Evolutionary conservation across 2,888 invertebrate species (phyloP).

Genomic region (Hyalella azteca): DNA sequence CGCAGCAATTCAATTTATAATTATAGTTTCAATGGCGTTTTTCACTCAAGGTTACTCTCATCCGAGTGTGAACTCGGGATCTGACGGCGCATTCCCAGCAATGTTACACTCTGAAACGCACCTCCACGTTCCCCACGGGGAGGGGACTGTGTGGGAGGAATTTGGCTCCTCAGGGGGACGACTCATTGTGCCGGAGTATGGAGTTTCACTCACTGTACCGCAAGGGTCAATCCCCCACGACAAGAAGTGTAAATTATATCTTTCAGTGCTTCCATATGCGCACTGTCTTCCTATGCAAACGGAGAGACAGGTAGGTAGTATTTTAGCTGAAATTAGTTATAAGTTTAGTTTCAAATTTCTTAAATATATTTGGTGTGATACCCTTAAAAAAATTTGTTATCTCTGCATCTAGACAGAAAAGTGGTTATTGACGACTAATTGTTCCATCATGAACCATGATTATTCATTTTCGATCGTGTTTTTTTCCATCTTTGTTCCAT

Average conservation of each 20-base stretch:
- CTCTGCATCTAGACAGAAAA: neutral
- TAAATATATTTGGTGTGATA: neutral
- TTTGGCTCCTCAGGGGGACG: slow-evolving; percentile 49
- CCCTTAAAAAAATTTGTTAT: neutral
- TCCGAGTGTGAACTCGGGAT: neutral
- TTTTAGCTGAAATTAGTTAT: too few relatives aligned
- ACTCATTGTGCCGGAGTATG: slow-evolving; percentile 48
- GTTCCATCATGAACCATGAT: neutral
- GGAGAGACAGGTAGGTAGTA: slow-evolving; percentile 49
- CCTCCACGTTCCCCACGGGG: slow-evolving; percentile 15
- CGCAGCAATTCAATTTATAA: too few relatives aligned
- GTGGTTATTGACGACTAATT: too few relatives aligned
- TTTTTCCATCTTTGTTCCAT: neutral
- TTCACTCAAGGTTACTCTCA: neutral
- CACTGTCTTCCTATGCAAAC: slow-evolving; percentile 40
- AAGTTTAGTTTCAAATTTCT: neutral
- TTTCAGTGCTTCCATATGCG: slow-evolving; percentile 43
- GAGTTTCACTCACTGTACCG: slow-evolving; percentile 53
- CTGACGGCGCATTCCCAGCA: neutral
- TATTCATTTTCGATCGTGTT: neutral
- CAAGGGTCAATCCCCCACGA: slow-evolving; percentile 49
- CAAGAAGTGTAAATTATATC: slow-evolving; percentile 46
- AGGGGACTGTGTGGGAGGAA: slow-evolving; percentile 51
- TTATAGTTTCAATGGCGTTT: neutral
- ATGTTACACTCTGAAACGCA: neutral